phyloP scores from a whole-genome alignment of 1,140 invertebrate genomes.

The Rhagoletis zephyria region DNA sequence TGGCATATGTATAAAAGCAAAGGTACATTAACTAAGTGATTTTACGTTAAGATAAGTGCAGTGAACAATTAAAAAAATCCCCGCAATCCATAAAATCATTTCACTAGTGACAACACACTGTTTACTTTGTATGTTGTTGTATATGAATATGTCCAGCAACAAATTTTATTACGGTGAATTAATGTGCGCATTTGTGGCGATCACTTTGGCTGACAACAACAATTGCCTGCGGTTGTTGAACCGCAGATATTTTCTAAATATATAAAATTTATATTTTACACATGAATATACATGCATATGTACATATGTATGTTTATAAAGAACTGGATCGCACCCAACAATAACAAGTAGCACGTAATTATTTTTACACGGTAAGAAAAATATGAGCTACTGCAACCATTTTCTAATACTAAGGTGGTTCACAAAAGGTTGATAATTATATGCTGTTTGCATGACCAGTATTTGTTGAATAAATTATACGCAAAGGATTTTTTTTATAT shows the following conservation, averaged over 20 bases:
- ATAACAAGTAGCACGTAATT: not conserved
- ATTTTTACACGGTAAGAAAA: too few relatives aligned
- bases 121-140: not conserved
- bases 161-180: constrained; percentile 29
- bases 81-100: not conserved
- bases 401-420: too few relatives aligned
- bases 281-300: not conserved
- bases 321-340: not conserved
- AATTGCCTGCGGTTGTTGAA: constrained; percentile 36
- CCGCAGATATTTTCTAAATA: constrained; percentile 36
- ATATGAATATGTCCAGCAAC: not conserved
- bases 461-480: too few relatives aligned
- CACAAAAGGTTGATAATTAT: too few relatives aligned
- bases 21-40: too few relatives aligned
- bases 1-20: too few relatives aligned
- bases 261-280: not conserved
- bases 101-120: not conserved
- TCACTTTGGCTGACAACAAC: not conserved
- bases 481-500: too few relatives aligned
- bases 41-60: too few relatives aligned
- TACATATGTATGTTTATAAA: not conserved
- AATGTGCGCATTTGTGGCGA: constrained; percentile 18
- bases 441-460: too few relatives aligned
- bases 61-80: too few relatives aligned
- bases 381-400: too few relatives aligned